Base-by-base conservation (phyloP, 2,797 vertebrate species). In the Helostoma temminkii region DNA sequence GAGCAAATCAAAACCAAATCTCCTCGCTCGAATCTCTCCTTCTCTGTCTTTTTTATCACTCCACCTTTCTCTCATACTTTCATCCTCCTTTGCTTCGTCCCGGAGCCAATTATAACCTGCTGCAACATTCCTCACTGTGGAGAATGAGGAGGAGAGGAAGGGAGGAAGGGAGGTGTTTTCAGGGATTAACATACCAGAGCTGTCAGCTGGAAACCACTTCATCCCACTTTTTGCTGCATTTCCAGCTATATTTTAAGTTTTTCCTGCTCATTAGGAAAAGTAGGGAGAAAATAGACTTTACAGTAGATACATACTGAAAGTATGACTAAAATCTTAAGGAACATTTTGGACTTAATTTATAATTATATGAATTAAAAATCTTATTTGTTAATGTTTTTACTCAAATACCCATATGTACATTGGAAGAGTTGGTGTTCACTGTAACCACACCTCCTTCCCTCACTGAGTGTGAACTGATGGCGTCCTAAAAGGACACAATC, bases 131-230 rank as follows among this genome's bases (percentile, higher is more conserved):
- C 83, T 83, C 60, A 52, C 47, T 68, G 75, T 52, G 56, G 63
- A 70, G 42, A 59, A 45, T 47, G 34, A 22, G 43, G n/a, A 19
- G 50, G 58, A 42, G 39, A 36, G 34, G 34, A 14, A 10, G 55
- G n/a, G 47, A 45, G 15, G 77, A 24, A 39, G 62, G 67, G 81
- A 68, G 78, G 80, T 69, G 73, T 76, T 77, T 70, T 81, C 54
- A 78, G 78, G 85, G 85, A 89, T 86, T 89, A 86, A 80, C 87
- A 84, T 87, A 80, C 81, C 83, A 76, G 77, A 83, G 79, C 75
- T 83, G 83, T 89, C 85, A 87, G 78, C 68, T 76, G 63, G 71
- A 84, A 84, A 77, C 64, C 30, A 54, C 78, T 71, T 76, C 72
- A 74, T 79, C 71, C 46, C 25, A 10, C 39, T 58, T 58, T 75